A percentile compares a stretch with the other conserved stretches of the same genome.
Conservation (phyloP, 2,888 invertebrate species). For the Stenodera caucasica region DNA sequence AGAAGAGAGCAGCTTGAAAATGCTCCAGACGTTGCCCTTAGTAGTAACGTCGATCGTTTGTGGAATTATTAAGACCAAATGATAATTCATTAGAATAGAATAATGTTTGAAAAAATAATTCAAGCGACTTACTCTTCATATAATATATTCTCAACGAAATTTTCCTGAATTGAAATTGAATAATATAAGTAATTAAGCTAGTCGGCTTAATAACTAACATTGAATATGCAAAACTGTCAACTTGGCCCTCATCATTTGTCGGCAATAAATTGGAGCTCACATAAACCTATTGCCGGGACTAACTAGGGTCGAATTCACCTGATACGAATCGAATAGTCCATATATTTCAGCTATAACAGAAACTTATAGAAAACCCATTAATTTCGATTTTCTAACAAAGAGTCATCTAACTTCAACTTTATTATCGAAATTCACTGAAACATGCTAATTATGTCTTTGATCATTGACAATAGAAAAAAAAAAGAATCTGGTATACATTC, state of each 20-base stretch:
- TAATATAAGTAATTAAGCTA: constrained; percentile 42
- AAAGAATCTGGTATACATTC: not conserved
- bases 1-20: constrained; percentile 45
- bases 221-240: constrained; percentile 42
- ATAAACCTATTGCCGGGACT: constrained; percentile 6
- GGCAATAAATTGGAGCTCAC: constrained; percentile 29
- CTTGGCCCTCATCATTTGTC: constrained; percentile 36
- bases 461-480: not conserved
- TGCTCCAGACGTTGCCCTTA: constrained; percentile 45
- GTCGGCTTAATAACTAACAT: constrained; percentile 41
- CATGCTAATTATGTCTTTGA: not conserved
- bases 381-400: too few relatives aligned
- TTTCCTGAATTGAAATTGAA: constrained; percentile 27
- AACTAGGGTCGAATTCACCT: constrained; percentile 16
- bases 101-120: constrained; percentile 8
- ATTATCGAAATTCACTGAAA: too few relatives aligned
- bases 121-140: not conserved
- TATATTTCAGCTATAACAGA: not conserved
- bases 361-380: too few relatives aligned
- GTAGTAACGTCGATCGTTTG: constrained; percentile 42
- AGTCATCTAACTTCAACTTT: too few relatives aligned
- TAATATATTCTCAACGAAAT: not conserved
- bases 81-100: constrained; percentile 45
- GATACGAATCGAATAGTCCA: constrained; percentile 17
- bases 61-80: constrained; percentile 50